Conservation (phyloP, 2,888 invertebrate species). For the Bibio marci region DNA sequence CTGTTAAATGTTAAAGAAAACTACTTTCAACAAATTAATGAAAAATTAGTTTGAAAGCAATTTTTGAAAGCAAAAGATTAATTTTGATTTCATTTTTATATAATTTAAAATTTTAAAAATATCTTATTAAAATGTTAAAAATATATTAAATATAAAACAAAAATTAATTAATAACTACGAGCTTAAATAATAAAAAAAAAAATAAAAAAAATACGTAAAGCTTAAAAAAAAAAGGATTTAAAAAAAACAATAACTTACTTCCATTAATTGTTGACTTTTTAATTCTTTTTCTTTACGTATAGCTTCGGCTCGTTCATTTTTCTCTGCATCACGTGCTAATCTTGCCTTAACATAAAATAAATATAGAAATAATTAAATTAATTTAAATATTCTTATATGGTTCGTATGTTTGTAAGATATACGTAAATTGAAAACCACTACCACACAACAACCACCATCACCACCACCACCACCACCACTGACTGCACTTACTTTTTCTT, state of each 20-base stretch:
- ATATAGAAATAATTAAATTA: neutral
- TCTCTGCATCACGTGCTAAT: constrained; percentile 45
- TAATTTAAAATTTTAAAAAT: too few species aligned
- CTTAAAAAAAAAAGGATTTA: neutral
- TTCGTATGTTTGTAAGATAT: neutral
- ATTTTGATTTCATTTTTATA: too few species aligned
- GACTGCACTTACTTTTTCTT: constrained; percentile 36
- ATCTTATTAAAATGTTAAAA: too few species aligned
- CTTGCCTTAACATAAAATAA: constrained; percentile 14
- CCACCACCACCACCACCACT: too few species aligned
- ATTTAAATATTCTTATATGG: too few species aligned
- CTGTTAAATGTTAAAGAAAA: too few species aligned
- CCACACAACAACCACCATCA: too few species aligned
- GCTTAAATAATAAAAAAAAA: too few species aligned
- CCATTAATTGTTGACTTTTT: constrained; percentile 68
- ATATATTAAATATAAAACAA: too few species aligned
- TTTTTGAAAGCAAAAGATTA: too few species aligned
- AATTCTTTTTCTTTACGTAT: constrained; percentile 65
- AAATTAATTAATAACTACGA: constrained; percentile 14
- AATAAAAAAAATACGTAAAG: neutral
- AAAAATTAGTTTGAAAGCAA: too few species aligned
- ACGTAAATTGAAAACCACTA: neutral
- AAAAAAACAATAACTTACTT: constrained; percentile 42
- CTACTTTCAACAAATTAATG: too few species aligned
- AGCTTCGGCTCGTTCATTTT: constrained; percentile 67